Conservation (phyloP, 2,888 invertebrate species). For the Melikaiella ostensackeni region DNA sequence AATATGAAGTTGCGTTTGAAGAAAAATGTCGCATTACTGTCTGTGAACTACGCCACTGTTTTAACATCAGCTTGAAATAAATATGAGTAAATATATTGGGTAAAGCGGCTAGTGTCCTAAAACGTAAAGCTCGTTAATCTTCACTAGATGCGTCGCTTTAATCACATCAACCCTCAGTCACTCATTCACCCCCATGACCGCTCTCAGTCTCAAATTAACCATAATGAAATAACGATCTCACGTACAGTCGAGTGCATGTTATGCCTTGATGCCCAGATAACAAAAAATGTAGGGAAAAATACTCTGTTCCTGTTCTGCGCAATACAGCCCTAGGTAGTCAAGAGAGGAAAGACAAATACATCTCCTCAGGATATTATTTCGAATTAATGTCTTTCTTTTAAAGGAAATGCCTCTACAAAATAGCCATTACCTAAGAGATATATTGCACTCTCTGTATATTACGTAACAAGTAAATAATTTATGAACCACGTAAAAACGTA, state of each 20-base stretch:
- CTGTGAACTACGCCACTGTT: neutral
- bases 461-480: too few species aligned
- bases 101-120: conserved; percentile 49
- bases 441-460: too few species aligned
- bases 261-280: neutral
- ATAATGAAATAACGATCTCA: conserved; percentile 73
- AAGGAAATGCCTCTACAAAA: neutral
- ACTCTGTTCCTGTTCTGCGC: too few species aligned
- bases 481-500: too few species aligned
- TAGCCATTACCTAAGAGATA: too few species aligned
- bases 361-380: too few species aligned
- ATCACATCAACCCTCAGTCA: conserved; percentile 67
- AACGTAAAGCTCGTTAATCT: conserved; percentile 68
- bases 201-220: conserved; percentile 71
- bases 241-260: conserved; percentile 51
- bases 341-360: neutral
- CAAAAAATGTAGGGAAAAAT: too few species aligned
- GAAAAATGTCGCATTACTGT: conserved; percentile 1
- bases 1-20: neutral
- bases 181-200: conserved; percentile 55
- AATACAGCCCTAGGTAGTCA: too few species aligned
- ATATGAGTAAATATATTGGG: conserved; percentile 65
- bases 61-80: conserved; percentile 46
- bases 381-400: neutral
- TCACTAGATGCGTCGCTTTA: conserved; percentile 69